These are phyloP conservation scores for Morpho achilles DNA, from an alignment of 2,888 invertebrate genomes.

Conservation along the genomic window DNA sequence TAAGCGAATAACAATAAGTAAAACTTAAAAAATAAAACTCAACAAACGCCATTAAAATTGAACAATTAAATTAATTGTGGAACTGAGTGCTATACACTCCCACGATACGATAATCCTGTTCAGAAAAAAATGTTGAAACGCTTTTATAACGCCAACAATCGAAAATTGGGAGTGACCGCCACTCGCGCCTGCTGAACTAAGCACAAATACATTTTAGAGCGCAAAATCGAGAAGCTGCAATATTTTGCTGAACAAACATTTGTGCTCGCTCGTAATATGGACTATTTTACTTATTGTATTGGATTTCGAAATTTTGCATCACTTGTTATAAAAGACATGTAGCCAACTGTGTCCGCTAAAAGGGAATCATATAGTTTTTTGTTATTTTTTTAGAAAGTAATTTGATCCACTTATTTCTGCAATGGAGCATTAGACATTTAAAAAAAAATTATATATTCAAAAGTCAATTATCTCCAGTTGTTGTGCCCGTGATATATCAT, in stretches of 20 bases:
- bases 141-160: constrained; percentile 44
- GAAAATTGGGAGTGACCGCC: constrained; percentile 51
- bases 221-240: constrained; percentile 35
- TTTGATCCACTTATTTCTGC: constrained; percentile 40
- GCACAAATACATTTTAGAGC: constrained; percentile 40
- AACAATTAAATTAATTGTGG: constrained; percentile 1
- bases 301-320: constrained; percentile 5
- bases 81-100: constrained; percentile 17
- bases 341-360: constrained; percentile 36
- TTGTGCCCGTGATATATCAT: no score
- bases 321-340: not conserved
- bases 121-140: constrained; percentile 30
- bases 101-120: constrained; percentile 25
- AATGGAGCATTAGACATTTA: no score
- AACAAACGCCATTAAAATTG: not conserved
- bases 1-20: no score
- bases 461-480: no score
- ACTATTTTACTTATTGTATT: not conserved
- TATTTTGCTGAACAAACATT: constrained; percentile 14
- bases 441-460: no score
- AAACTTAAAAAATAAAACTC: not conserved
- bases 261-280: constrained; percentile 4
- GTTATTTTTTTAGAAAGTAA: constrained; percentile 33
- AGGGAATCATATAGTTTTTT: constrained; percentile 57
- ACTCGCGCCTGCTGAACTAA: constrained; percentile 41